Base-by-base conservation (phyloP, 2,888 invertebrate species). In the Amblyjoppa fuscipennis region DNA sequence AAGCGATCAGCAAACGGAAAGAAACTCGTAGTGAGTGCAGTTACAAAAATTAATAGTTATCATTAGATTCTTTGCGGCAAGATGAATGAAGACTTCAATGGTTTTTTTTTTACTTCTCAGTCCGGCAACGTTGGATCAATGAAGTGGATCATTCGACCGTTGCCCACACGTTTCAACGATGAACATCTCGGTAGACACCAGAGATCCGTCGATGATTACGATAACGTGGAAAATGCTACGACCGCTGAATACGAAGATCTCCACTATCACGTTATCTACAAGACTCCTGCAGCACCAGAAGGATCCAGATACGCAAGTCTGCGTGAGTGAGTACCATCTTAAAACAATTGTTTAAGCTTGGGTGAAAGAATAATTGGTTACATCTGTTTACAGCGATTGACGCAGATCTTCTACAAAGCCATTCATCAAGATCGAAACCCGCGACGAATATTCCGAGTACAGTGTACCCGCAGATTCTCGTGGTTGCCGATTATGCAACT, bases 111-210 rank as follows among this genome's bases (percentile, higher is more conserved):
- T 53, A 16, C 51, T 66, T 9, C 13, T n/a, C 51, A 84, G 84
- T 78, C 59, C 28, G 84, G 84, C 34, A 81, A 11, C 25, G 51
- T 61, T 73, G 81, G 51, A 77, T 56, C 20, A 53, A 31, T 64
- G 34, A 31, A 25, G 20, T 56, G 53, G 53, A 53, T 4, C 53
- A 16, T 53, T 56, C 9, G 9, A 11, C 81, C 87, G 41, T 25
- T 87, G 53, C 87, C 86, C 6, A 45, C 68, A 31, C 86, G 83
- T 68, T 56, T 87, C 20, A 68, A 69, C 56, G 73, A 66, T 20
- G 20, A 56, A 25, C 28, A 68, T 0, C 9, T 64, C 16, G 38
- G 3, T 2, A 49, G 71, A 77, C 3, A 69, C 25, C 61, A 53
- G 13, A 59, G 71, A 71, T 74, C 80, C 13, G 59, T 69, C 20